A percentile compares a stretch with the other conserved stretches of the same genome.
These are phyloP conservation scores for Toxotes chatareus DNA, from an alignment of 2,113 vertebrate species.

Conservation along the genomic window DNA sequence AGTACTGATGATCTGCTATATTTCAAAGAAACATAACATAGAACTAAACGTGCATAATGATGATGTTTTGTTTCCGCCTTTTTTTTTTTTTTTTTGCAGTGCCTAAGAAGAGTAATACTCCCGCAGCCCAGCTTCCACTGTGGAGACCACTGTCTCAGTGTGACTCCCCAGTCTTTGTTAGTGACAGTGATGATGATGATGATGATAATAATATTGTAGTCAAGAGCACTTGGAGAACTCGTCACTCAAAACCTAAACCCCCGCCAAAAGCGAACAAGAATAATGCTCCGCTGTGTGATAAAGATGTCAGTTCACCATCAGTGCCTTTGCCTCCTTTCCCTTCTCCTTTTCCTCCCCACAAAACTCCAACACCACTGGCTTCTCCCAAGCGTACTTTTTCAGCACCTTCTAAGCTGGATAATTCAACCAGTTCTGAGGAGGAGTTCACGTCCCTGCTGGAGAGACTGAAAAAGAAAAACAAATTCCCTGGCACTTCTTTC, in stretches of 20 bases:
- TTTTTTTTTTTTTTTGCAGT: conserved; percentile 37
- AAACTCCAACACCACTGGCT: background rate
- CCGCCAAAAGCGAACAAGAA: background rate
- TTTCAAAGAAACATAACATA: background rate
- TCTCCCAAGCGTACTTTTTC: conserved; percentile 60
- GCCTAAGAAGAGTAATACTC: conserved; percentile 60
- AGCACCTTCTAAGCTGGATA: conserved; percentile 50
- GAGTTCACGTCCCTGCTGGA: conserved; percentile 87
- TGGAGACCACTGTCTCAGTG: conserved; percentile 63
- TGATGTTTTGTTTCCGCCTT: background rate
- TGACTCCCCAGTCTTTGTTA: conserved; percentile 80
- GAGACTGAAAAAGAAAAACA: conserved; percentile 81
- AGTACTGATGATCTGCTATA: background rate
- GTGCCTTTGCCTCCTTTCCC: background rate
- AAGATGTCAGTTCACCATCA: conserved; percentile 3
- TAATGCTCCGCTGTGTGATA: background rate
- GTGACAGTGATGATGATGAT: conserved; percentile 84
- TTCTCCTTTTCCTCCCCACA: conserved; percentile 14
- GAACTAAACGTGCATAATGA: background rate
- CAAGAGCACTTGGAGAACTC: conserved; percentile 82
- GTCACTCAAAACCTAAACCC: conserved; percentile 55
- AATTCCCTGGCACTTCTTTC: conserved; percentile 27
- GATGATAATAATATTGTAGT: conserved; percentile 68
- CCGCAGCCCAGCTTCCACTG: conserved; percentile 39
- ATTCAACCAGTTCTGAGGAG: conserved; percentile 84